Evolutionary conservation across 2,113 vertebrate genomes (phyloP), one percentile per base, ranked within the genome.

Genomic region (Dissostichus mawsoni): DNA sequence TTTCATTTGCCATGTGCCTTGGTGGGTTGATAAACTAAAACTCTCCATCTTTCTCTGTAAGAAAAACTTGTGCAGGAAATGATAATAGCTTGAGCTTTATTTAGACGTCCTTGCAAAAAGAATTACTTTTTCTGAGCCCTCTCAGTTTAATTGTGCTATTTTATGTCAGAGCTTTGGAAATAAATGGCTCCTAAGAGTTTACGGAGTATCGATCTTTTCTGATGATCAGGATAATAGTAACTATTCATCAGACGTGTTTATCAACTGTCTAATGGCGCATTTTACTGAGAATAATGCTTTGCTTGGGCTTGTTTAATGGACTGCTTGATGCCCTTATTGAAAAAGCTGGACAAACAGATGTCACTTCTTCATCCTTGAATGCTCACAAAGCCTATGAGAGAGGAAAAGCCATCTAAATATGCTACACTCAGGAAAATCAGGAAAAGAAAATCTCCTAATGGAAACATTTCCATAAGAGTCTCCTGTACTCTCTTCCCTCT

Each of bases 1-100:
- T 87, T 87, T 85, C 61, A 81, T 88, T 88, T 71, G 69, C 58
- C 58, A 62, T 69, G 13, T 59, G 74, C 66, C 68, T 50, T 66
- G 52, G 61, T 70, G 55, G 69, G 23, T n/a, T 74, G 65, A 36
- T 51, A 67, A 84, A 88, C 53, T 50, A 3, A 64, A 48, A 51
- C 52, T 2, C 62, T 64, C 41, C 62, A 50, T 66, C 14, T 50
- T 50, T 51, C 47, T 11, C 47, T 68, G 50, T 20, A 13, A 12
- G 25, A 25, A 57, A 74, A 20, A 51, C 10, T n/a, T 70, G 14
- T 51, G 20, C 20, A 64, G 65, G 41, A 72, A 74, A 70, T 51
- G 11, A 62, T 74, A 58, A 52, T 3, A 69, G 12, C 33, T n/a
- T 11, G 17, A 29, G 70, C 45, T 56, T 75, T 80, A 33, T 64